Percentiles rank a stretch among this genome's conserved stretches.
Evolutionary conservation across 35 echinoderm and acorn worm species (phyloP).

Genomic region (Lytechinus pictus): DNA sequence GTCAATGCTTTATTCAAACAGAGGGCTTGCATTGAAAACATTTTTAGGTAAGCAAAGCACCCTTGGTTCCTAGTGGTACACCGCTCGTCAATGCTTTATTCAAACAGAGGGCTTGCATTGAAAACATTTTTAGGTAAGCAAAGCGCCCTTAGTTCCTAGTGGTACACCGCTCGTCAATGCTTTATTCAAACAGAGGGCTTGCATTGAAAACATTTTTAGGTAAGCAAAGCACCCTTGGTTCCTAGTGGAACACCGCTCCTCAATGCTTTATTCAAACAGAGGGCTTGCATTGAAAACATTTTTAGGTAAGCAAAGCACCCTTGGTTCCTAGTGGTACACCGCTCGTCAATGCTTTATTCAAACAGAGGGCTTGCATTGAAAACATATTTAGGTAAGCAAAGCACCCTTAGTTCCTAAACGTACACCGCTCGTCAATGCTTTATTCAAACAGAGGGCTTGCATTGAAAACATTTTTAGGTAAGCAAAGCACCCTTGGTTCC

Average conservation of each 20-base stretch:
- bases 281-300: conserved; percentile 97
- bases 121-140: neutral
- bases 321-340: neutral
- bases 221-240: conserved; percentile 84
- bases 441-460: neutral
- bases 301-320: conserved; percentile 70
- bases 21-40: neutral
- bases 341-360: neutral
- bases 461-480: neutral
- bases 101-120: neutral
- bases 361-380: neutral
- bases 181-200: too few relatives aligned
- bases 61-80: neutral
- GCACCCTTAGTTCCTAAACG: too few relatives aligned
- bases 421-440: neutral
- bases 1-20: neutral
- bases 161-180: too few relatives aligned
- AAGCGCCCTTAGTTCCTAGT: too few relatives aligned
- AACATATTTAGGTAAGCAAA: neutral
- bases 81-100: neutral
- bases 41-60: too few relatives aligned
- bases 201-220: too few relatives aligned
- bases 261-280: conserved; percentile 96
- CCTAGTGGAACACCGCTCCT: conserved; percentile 85
- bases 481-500: too few relatives aligned